These are phyloP conservation scores for Bombus difficillimus DNA, from an alignment of 1,140 invertebrate genomes.

Conservation along the genomic window DNA sequence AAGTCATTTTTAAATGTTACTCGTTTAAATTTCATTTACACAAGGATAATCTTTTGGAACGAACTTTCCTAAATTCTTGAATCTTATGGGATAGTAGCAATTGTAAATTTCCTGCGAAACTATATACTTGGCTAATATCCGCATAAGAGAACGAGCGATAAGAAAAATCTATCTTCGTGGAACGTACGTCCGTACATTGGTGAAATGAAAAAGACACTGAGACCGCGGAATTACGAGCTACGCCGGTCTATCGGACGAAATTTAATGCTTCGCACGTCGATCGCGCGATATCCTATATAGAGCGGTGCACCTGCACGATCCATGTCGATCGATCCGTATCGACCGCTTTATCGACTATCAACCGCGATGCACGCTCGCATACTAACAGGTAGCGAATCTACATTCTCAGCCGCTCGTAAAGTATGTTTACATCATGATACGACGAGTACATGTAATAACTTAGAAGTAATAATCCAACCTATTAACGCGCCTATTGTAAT, in stretches of 20 bases:
- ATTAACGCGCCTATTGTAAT: background rate
- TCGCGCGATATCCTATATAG: background rate
- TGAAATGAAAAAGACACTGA: background rate
- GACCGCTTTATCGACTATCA: constrained; percentile 12
- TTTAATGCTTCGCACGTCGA: background rate
- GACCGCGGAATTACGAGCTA: too few relatives aligned
- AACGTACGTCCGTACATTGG: too few relatives aligned
- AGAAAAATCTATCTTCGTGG: background rate
- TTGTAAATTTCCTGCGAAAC: too few relatives aligned
- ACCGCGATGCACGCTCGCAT: background rate
- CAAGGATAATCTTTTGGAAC: too few relatives aligned
- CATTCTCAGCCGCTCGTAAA: background rate
- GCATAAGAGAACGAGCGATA: background rate
- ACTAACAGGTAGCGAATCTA: background rate
- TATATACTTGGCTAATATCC: background rate
- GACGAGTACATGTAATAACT: background rate
- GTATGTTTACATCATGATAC: too few relatives aligned
- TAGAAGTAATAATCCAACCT: background rate
- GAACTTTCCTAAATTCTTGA: too few relatives aligned
- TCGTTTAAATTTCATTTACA: too few relatives aligned
- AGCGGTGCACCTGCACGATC: background rate
- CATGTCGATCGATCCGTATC: constrained; percentile 10
- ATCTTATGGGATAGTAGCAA: too few relatives aligned
- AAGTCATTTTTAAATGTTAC: background rate
- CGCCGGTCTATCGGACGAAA: background rate